phyloP scores from a whole-genome alignment of 2,888 invertebrate species.

The Elegia similella region DNA sequence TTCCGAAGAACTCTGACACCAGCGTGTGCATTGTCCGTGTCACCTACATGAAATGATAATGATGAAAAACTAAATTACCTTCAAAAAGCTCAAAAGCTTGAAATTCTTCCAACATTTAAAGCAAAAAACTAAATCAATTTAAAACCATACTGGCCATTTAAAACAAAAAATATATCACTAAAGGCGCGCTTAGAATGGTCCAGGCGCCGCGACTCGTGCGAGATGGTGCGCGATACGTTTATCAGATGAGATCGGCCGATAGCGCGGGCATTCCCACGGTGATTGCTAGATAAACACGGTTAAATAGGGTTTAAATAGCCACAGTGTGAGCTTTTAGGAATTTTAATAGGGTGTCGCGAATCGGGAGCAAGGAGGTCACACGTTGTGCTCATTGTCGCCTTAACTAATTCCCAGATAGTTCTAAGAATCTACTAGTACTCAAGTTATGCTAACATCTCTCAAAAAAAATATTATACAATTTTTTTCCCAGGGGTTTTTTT shows the following conservation, averaged over 20 bases:
- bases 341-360: slow-evolving; percentile 11
- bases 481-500: too few species aligned
- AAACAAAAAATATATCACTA: slow-evolving; percentile 2
- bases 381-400: background rate
- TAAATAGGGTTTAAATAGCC: slow-evolving; percentile 4
- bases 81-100: background rate
- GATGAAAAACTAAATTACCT: too few species aligned
- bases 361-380: slow-evolving; percentile 1
- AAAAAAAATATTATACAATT: too few species aligned
- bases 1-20: too few species aligned
- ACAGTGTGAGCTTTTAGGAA: slow-evolving; percentile 1
- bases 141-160: background rate
- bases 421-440: too few species aligned
- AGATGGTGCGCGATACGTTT: slow-evolving; percentile 55
- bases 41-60: too few species aligned
- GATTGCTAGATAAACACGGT: slow-evolving; percentile 22
- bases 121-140: background rate
- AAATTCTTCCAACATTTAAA: background rate
- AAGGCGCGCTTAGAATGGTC: slow-evolving; percentile 2
- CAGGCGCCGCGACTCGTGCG: slow-evolving; percentile 45
- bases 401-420: background rate
- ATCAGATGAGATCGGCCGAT: slow-evolving; percentile 59
- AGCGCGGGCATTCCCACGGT: slow-evolving; percentile 47
- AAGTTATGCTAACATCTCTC: too few species aligned
- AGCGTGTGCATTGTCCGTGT: too few species aligned